A percentile compares a stretch with the other conserved stretches of the same genome.
phyloP scores from a whole-genome alignment of 2,797 vertebrate species.

The Syndactyla subalaris region DNA sequence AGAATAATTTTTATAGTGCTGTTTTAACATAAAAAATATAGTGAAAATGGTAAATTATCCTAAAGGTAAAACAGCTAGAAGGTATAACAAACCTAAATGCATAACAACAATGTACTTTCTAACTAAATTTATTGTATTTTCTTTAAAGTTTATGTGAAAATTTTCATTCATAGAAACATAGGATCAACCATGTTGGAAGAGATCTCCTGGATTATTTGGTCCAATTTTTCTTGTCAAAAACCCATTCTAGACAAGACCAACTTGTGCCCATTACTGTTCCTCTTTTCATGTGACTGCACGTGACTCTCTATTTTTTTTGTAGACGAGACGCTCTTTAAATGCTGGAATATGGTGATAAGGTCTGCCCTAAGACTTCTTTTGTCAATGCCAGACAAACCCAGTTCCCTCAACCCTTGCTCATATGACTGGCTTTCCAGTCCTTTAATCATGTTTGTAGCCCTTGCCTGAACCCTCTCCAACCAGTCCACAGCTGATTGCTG shows the following conservation, averaged over 20 bases:
- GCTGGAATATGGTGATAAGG: neutral
- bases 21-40: neutral
- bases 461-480: neutral
- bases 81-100: neutral
- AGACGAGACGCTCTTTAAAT: neutral
- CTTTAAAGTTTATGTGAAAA: neutral
- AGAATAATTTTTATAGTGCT: neutral
- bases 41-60: constrained; percentile 1
- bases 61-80: neutral
- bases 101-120: neutral
- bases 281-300: neutral
- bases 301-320: neutral
- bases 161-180: neutral
- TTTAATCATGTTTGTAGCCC: neutral
- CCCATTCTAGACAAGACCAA: neutral
- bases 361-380: neutral
- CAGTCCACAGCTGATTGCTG: no score
- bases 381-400: neutral
- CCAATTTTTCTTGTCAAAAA: neutral
- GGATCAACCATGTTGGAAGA: neutral
- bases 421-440: neutral
- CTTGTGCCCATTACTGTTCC: neutral
- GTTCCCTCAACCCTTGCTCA: neutral
- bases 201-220: neutral
- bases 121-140: neutral